Evolutionary conservation across 2,888 invertebrate species (phyloP), one percentile per base, ranked within the genome.

Genomic region (Ariolimax columbianus): DNA sequence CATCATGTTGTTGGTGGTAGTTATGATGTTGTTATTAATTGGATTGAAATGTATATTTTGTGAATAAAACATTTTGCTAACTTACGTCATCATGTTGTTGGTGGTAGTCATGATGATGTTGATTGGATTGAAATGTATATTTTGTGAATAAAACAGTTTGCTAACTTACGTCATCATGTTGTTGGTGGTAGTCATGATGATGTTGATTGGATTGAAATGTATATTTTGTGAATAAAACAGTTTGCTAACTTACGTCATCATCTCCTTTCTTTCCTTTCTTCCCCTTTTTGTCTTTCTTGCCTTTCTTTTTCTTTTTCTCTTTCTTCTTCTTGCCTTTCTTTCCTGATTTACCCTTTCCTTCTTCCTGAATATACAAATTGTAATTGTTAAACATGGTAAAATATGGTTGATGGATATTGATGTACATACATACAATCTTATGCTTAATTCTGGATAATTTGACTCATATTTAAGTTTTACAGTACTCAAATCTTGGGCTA

Each of bases 291-390:
- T 86, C 91, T 82, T 91, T 92, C 87, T 92, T 91, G 55, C 88
- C 89, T 80, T 93, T 91, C 82, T 92, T 90, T 84, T 91, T 90
- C 80, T 91, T 97, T 47, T 92, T 92, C 47, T 89, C 89, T 63
- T 88, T 91, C 87, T 92, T 92, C 47, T 89, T 89, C 87, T 90
- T 92, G 82, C 87, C 90, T 82, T 91, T 92, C 88, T 92, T 92
- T 55, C 89, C 89, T 82, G 92, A 91, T 82, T 92, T 90, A 85
- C 91, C 92, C 83, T 93, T 91, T 23, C 90, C 92, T 63, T 92
- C 92, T 36, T 93, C 93, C 91, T 93, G 87, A 6, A 68, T 23
- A 66, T 14, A 6, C 6, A 81, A 40, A 72, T 9, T 6, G 55
- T 36, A 68, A 66, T 40, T 79, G 26, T 26, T 40, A n/a, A 2